A percentile compares a stretch with the other conserved stretches of the same genome.
Conservation (phyloP, 2,113 vertebrate species). For the Tachysurus fulvidraco region DNA sequence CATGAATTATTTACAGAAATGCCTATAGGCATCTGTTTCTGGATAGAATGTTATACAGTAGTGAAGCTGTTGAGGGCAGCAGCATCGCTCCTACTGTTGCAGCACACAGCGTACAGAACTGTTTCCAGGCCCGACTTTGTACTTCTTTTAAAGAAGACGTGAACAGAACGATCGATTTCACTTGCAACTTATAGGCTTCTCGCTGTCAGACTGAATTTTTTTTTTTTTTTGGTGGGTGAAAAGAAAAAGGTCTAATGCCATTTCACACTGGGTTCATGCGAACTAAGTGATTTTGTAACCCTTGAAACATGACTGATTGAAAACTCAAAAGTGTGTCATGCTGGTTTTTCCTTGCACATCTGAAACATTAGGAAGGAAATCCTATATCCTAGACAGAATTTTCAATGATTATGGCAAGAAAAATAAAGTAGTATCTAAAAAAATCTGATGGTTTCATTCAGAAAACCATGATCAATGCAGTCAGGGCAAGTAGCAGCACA, state of each 20-base stretch:
- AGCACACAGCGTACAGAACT: not conserved
- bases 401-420: not conserved
- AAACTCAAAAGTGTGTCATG: not conserved
- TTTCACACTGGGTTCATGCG: not conserved
- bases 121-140: not conserved
- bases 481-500: not conserved
- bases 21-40: not conserved
- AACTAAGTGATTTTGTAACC: not conserved
- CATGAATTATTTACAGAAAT: not conserved
- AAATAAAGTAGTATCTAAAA: not conserved
- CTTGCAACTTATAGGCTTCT: not conserved
- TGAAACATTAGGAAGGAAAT: not conserved
- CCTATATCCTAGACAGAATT: not conserved
- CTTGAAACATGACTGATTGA: not conserved
- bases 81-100: not conserved
- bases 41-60: not conserved
- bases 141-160: not conserved
- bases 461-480: not conserved
- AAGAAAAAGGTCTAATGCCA: not conserved
- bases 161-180: not conserved
- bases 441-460: not conserved
- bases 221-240: not conserved
- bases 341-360: not conserved
- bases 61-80: not conserved
- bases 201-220: not conserved